Conservation (phyloP, 1,140 invertebrate species). For the Planococcus citri region DNA sequence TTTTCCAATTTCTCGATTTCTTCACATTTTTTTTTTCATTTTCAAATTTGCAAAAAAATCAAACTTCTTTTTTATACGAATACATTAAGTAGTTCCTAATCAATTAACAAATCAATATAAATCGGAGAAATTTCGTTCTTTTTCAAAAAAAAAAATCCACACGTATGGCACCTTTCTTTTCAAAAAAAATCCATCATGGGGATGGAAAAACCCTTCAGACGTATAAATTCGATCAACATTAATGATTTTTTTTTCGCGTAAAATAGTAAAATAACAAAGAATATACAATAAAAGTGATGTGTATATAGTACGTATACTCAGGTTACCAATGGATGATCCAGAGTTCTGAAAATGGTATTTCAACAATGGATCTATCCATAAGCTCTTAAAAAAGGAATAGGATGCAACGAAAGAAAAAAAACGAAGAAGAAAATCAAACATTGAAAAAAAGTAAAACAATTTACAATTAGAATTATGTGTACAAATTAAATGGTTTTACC, state of each 20-base stretch:
- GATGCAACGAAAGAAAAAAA: constrained; percentile 16
- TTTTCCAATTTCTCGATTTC: too few relatives aligned
- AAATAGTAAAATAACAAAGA: constrained; percentile 6
- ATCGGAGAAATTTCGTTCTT: too few relatives aligned
- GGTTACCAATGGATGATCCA: constrained; percentile 13
- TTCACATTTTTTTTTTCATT: too few relatives aligned
- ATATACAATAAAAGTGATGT: constrained; percentile 20
- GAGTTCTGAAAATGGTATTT: constrained; percentile 19
- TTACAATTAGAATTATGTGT: neutral
- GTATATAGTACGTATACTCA: constrained; percentile 17
- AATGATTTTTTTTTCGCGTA: neutral
- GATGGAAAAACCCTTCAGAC: too few relatives aligned
- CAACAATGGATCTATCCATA: constrained; percentile 5
- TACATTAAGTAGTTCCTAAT: too few relatives aligned
- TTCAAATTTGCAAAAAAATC: too few relatives aligned
- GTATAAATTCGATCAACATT: neutral
- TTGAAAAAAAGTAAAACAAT: neutral
- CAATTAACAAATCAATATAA: too few relatives aligned
- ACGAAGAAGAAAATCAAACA: neutral
- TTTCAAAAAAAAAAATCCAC: too few relatives aligned
- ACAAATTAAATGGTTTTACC: neutral
- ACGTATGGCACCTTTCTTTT: too few relatives aligned
- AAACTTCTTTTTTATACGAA: too few relatives aligned
- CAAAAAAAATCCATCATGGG: too few relatives aligned
- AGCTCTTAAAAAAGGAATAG: constrained; percentile 11